These are phyloP conservation scores for Nyctereutes procyonoides DNA, from an alignment of 2,113 vertebrate species.

Conservation along the genomic window DNA sequence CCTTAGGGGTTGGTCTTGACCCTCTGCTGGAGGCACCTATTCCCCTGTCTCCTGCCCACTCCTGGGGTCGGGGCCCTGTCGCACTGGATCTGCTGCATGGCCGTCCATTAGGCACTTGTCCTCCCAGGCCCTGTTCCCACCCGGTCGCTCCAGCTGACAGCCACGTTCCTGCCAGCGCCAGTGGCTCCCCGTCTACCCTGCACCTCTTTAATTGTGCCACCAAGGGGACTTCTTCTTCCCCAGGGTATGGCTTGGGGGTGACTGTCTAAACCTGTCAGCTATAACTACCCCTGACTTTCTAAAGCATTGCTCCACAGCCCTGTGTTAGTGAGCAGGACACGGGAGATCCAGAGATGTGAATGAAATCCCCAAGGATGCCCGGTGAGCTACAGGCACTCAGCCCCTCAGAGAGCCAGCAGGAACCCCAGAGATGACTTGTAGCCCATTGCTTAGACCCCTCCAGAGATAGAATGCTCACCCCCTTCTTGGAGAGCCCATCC, in stretches of 20 bases:
- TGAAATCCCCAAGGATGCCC: background rate
- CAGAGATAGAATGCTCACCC: background rate
- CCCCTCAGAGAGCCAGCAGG: background rate
- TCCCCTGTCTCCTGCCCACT: background rate
- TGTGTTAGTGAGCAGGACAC: background rate
- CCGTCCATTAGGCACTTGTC: background rate
- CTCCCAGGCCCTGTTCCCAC: background rate
- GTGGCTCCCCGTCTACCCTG: background rate
- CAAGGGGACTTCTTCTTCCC: background rate
- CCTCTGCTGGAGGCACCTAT: background rate
- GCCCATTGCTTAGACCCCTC: background rate
- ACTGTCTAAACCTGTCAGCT: background rate
- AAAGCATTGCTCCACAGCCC: background rate
- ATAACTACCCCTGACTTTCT: background rate
- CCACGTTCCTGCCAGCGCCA: background rate
- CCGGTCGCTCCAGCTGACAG: background rate
- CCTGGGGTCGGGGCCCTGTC: rapidly evolving
- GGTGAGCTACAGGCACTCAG: background rate
- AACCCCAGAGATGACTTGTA: background rate
- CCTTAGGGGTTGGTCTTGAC: background rate
- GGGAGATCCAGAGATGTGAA: background rate
- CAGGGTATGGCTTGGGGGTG: background rate
- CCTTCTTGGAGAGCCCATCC: background rate
- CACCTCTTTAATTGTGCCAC: background rate
- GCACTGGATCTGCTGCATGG: background rate